Evolutionary conservation across 2,113 vertebrate species (phyloP).

Genomic region (Etheostoma cragini): DNA sequence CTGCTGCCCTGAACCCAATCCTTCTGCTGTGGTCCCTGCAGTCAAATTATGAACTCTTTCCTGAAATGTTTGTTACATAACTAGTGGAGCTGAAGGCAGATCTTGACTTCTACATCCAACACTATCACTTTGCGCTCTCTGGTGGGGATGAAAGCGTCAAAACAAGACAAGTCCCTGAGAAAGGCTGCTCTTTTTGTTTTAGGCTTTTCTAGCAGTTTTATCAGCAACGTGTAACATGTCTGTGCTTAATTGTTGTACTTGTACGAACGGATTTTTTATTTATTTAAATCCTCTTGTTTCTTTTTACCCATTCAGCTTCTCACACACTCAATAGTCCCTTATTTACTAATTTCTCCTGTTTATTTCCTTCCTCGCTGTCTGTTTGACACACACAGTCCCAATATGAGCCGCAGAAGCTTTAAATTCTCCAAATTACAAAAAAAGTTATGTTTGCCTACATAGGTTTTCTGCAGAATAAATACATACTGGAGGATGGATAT

Average conservation of each 20-base stretch:
- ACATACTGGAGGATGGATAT: not conserved
- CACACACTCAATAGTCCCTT: not conserved
- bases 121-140: slow-evolving; percentile 28
- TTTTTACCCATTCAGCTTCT: not conserved
- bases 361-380: not conserved
- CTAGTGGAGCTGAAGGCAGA: slow-evolving; percentile 46
- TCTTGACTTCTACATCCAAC: slow-evolving; percentile 56
- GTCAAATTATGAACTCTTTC: slow-evolving; percentile 61
- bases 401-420: not conserved
- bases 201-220: too few species aligned
- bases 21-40: slow-evolving; percentile 55
- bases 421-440: not conserved
- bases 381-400: not conserved
- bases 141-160: not conserved
- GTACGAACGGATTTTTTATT: not conserved
- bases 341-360: not conserved
- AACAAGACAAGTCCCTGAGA: not conserved
- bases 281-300: not conserved
- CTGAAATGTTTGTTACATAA: slow-evolving; percentile 62
- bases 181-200: not conserved
- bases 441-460: not conserved
- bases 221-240: too few species aligned
- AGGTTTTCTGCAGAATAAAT: not conserved
- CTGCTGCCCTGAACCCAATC: slow-evolving; percentile 59
- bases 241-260: not conserved